These are phyloP conservation scores for Globia sparganii DNA, from an alignment of 2,888 invertebrate species.

Conservation along the genomic window DNA sequence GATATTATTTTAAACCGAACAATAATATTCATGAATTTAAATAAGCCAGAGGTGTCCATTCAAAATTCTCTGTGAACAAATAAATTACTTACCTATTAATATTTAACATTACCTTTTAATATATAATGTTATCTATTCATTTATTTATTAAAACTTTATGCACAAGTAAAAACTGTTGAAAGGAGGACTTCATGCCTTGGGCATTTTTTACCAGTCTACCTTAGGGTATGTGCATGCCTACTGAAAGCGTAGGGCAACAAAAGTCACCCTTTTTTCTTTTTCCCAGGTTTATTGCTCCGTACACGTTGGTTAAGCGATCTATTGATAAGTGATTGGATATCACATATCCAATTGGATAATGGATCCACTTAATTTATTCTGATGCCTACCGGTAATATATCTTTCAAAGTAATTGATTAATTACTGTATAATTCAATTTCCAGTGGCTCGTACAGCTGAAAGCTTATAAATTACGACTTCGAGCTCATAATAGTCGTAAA, in stretches of 20 bases:
- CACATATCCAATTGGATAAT: constrained; percentile 66
- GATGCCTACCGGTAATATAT: constrained; percentile 55
- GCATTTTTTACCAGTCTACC: too few relatives aligned
- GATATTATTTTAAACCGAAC: background rate
- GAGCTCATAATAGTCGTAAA: constrained; percentile 57
- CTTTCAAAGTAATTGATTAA: constrained; percentile 68
- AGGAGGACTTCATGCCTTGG: too few relatives aligned
- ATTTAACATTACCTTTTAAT: constrained; percentile 47
- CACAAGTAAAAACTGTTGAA: too few relatives aligned
- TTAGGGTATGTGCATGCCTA: too few relatives aligned
- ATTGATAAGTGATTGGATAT: constrained; percentile 64
- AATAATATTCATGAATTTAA: constrained; percentile 3
- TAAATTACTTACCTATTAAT: constrained; percentile 40
- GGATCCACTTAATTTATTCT: constrained; percentile 67
- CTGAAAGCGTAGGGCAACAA: constrained; percentile 31
- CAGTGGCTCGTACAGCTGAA: constrained; percentile 48
- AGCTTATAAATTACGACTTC: constrained; percentile 63
- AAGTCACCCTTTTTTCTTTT: constrained; percentile 43
- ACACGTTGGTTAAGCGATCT: constrained; percentile 39
- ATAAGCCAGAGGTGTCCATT: background rate
- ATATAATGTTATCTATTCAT: constrained; percentile 49
- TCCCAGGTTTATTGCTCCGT: constrained; percentile 23
- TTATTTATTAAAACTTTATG: too few relatives aligned
- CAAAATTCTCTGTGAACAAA: constrained; percentile 20
- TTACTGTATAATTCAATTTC: constrained; percentile 61